These are phyloP conservation scores for Melanotaenia maccullochi DNA, from an alignment of 2,797 vertebrate genomes.

Conservation along the genomic window DNA sequence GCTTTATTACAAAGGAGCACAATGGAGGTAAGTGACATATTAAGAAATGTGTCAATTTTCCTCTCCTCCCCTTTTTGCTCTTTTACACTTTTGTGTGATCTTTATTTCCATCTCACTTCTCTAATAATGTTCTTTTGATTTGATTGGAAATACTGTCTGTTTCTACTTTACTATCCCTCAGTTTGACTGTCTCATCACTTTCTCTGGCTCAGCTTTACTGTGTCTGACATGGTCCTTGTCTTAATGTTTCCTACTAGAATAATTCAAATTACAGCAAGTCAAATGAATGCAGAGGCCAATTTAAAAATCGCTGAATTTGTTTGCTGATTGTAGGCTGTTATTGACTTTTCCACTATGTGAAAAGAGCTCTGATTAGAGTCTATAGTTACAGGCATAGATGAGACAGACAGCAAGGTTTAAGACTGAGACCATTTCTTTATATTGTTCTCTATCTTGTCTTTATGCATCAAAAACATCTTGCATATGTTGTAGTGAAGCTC, in stretches of 20 bases:
- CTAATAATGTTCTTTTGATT: slow-evolving; percentile 4
- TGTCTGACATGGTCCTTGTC: slow-evolving; percentile 94
- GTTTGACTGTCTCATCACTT: slow-evolving; percentile 87
- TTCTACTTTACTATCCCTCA: slow-evolving; percentile 78
- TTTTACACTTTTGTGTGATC: background rate
- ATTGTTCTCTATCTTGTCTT: slow-evolving; percentile 68
- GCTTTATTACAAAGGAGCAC: slow-evolving; percentile 35
- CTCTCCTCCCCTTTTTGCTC: background rate
- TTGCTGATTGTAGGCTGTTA: slow-evolving; percentile 90
- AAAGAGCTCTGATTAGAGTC: slow-evolving; percentile 85
- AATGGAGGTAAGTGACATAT: slow-evolving; percentile 50
- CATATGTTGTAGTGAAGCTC: slow-evolving; percentile 62
- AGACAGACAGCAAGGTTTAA: slow-evolving; percentile 71
- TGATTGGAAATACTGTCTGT: slow-evolving; percentile 11
- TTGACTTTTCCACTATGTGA: slow-evolving; percentile 90
- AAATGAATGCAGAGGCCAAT: slow-evolving; percentile 88
- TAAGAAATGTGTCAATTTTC: slow-evolving; percentile 21
- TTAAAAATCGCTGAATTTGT: slow-evolving; percentile 90
- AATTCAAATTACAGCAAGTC: slow-evolving; percentile 92
- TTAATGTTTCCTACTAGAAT: slow-evolving; percentile 95
- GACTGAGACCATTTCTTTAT: slow-evolving; percentile 72
- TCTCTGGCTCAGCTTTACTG: slow-evolving; percentile 88
- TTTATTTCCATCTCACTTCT: slow-evolving; percentile 8
- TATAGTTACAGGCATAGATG: slow-evolving; percentile 50
- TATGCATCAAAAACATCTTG: slow-evolving; percentile 63